Evolutionary conservation across 1,140 invertebrate genomes (phyloP).

Genomic region (Drosophila teissieri): DNA sequence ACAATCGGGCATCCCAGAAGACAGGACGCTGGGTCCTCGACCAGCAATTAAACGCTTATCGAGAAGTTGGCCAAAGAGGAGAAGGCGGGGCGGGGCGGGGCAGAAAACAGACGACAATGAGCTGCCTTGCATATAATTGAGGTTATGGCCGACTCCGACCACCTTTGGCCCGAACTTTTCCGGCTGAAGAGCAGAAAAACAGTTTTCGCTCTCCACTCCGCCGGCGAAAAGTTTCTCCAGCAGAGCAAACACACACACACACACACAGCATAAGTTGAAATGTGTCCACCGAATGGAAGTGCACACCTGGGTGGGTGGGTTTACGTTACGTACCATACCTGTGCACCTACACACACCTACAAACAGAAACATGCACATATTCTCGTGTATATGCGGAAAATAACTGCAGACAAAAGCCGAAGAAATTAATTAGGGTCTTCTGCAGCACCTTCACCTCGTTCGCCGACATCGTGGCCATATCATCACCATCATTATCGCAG

Average conservation of each 20-base stretch:
- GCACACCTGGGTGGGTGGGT: constrained; percentile 8
- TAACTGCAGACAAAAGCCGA: constrained; percentile 54
- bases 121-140: constrained; percentile 68
- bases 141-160: constrained; percentile 52
- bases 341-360: constrained; percentile 3
- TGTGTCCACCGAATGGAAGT: constrained; percentile 37
- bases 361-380: no score
- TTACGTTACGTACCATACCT: background rate
- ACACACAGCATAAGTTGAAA: constrained; percentile 51
- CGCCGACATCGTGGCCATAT: background rate
- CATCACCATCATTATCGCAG: constrained; percentile 36
- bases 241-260: constrained; percentile 4
- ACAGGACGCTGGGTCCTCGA: constrained; percentile 53
- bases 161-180: constrained; percentile 46
- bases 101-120: constrained; percentile 39
- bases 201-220: constrained; percentile 17
- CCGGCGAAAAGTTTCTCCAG: constrained; percentile 19
- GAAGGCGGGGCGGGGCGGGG: background rate
- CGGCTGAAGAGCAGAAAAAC: constrained; percentile 23
- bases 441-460: constrained; percentile 2
- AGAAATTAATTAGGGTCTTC: constrained; percentile 57
- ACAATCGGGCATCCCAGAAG: constrained; percentile 23
- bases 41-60: constrained; percentile 80
- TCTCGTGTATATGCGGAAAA: constrained; percentile 37
- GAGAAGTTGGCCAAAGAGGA: constrained; percentile 61